Base-by-base conservation (phyloP, 2,797 vertebrate genomes). In the Lacerta agilis region DNA sequence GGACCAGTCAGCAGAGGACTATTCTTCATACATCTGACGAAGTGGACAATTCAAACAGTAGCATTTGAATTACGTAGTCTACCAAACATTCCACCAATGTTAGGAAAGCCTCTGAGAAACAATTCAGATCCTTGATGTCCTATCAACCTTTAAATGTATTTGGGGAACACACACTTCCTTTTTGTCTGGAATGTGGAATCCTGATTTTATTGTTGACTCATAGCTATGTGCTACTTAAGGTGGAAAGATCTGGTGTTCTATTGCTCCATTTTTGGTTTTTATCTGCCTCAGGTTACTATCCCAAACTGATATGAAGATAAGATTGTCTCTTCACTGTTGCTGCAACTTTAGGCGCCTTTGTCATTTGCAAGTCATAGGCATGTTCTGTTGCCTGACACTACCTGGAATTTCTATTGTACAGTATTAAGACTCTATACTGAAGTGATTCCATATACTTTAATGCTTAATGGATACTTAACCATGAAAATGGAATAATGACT, bases 181-280 rank as follows among this genome's bases (percentile, higher is more conserved):
- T 67, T 58, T 1, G 8, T 25, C 38, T 76, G 58, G 71, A 76
- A 41, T 61, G 25, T 38, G 58, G 67, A 58, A 25, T 49, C 11
- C 41, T 66, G 36, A 41, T 20, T 55, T 71, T 10, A 25, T 84
- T 8, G 36, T 71, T 88, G 80, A 66, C 69, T 80, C 82, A 64
- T 66, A n/a, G n/a, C 38, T 73, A 5, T 36, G 15, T n/a, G 61
- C 67, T 73, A 45, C 79, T 71, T 83, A 41, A 41, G 10, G 27
- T 83, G 64, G 61, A 41, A 67, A 61, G 67, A 73, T 66, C 64
- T 41, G 78, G 81, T 8, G 66, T 29, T 29, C 9, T n/a, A 66
- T 66, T 84, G 83, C 79, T 36, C 27, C 41, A 67, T 88, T 75
- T 76, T 85, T 69, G 61, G 15, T 23, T 75, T 83, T 80, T 85